A percentile compares a stretch with the other conserved stretches of the same genome.
phyloP scores from a whole-genome alignment of 2,797 vertebrate genomes.

The Pseudochromis fuscus region DNA sequence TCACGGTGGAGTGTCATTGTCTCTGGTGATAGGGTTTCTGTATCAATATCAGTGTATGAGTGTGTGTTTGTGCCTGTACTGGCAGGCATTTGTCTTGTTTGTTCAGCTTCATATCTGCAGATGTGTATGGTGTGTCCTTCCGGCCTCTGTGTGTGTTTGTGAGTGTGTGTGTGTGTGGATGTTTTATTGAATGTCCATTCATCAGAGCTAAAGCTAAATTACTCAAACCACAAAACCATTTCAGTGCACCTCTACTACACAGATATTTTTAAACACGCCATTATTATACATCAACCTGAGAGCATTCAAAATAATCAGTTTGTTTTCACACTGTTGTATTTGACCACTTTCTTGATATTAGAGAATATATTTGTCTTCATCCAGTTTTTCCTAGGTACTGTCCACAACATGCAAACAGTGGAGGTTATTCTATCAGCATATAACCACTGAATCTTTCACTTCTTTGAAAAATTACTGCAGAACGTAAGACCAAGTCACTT shows the following conservation, averaged over 20 bases:
- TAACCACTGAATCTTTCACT: background rate
- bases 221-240: background rate
- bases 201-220: conserved; percentile 1
- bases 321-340: too few relatives aligned
- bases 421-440: background rate
- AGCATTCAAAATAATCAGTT: background rate
- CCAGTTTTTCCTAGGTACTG: background rate
- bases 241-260: background rate
- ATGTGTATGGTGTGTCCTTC: conserved; percentile 10
- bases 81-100: conserved; percentile 30
- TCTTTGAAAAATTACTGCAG: conserved; percentile 8
- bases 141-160: too few relatives aligned
- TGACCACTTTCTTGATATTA: background rate
- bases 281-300: conserved; percentile 6
- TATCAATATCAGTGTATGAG: conserved; percentile 17
- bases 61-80: conserved; percentile 8
- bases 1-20: conserved; percentile 31
- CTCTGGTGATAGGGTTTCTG: conserved; percentile 23
- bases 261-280: too few relatives aligned
- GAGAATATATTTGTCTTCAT: conserved; percentile 4
- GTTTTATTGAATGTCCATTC: conserved; percentile 31
- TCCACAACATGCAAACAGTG: background rate
- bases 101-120: conserved; percentile 31
- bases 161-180: conserved; percentile 23
- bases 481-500: conserved; percentile 11